A percentile compares a stretch with the other conserved stretches of the same genome.
Evolutionary conservation across 2,113 vertebrate genomes (phyloP).

Genomic region (Pristiophorus japonicus): DNA sequence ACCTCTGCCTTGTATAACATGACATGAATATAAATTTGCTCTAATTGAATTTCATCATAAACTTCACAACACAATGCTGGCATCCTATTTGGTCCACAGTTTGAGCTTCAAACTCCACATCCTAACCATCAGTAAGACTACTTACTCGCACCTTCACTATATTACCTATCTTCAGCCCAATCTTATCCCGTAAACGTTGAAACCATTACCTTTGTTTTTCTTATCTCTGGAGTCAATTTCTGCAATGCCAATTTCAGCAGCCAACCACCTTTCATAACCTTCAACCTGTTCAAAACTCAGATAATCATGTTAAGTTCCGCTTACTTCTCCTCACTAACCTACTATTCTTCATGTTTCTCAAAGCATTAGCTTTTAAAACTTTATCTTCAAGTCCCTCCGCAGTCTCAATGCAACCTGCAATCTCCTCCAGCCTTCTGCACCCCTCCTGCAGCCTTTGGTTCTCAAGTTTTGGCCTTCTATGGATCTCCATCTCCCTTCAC

Average conservation of each 20-base stretch:
- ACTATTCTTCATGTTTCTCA: background rate
- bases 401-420: background rate
- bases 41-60: background rate
- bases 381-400: background rate
- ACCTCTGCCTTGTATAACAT: background rate
- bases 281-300: background rate
- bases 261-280: background rate
- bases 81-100: no score
- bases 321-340: background rate
- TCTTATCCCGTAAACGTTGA: background rate
- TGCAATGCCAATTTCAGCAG: background rate
- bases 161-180: no score
- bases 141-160: no score
- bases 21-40: background rate
- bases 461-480: background rate
- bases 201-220: background rate
- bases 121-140: background rate
- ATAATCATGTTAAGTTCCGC: background rate
- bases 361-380: background rate
- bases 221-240: background rate
- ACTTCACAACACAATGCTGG: background rate
- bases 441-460: background rate
- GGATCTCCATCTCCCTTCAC: background rate
- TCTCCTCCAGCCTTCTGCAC: background rate
- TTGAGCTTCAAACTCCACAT: background rate